A percentile compares a stretch with the other conserved stretches of the same genome.
Conservation (phyloP, 2,797 vertebrate genomes). For the Menidia menidia region DNA sequence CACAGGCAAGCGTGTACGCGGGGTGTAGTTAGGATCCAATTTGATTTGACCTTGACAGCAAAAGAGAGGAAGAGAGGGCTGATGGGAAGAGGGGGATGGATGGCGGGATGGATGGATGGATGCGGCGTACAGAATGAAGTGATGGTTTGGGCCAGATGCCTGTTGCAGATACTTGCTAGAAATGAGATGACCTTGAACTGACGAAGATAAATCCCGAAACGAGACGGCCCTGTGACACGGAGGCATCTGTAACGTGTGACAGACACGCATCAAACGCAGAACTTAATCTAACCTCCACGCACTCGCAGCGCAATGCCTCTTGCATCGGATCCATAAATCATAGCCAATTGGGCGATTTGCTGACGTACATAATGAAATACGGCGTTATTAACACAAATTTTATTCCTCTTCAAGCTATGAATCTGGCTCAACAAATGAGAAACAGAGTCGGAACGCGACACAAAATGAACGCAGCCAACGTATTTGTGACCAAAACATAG, state of each 20-base stretch:
- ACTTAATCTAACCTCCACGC: constrained; percentile 47
- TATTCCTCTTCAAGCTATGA: constrained; percentile 11
- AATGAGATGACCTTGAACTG: constrained; percentile 76
- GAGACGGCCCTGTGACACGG: constrained; percentile 47
- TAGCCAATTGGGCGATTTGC: constrained; percentile 2
- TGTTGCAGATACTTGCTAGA: constrained; percentile 76
- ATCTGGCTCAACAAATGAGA: constrained; percentile 27
- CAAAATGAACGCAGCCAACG: constrained; percentile 1
- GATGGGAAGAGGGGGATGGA: constrained; percentile 54
- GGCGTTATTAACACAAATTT: constrained; percentile 11
- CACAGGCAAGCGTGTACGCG: constrained; percentile 62
- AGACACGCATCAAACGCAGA: constrained; percentile 38
- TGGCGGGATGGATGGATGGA: constrained; percentile 42
- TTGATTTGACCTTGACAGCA: constrained; percentile 90
- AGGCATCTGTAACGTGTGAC: constrained; percentile 56
- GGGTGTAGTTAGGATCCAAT: constrained; percentile 86
- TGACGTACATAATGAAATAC: constrained; percentile 2
- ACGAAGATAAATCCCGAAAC: constrained; percentile 66
- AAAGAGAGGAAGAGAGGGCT: constrained; percentile 38
- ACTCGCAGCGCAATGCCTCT: constrained; percentile 3
- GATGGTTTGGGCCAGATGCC: constrained; percentile 64
- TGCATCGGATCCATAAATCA: constrained; percentile 30
- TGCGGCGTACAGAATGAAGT: constrained; percentile 60
- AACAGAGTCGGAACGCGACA: constrained; percentile 14
- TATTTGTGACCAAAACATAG: constrained; percentile 5